Base-by-base conservation (phyloP, 2,888 invertebrate species). In the Drosophila nr. perissopoda region DNA sequence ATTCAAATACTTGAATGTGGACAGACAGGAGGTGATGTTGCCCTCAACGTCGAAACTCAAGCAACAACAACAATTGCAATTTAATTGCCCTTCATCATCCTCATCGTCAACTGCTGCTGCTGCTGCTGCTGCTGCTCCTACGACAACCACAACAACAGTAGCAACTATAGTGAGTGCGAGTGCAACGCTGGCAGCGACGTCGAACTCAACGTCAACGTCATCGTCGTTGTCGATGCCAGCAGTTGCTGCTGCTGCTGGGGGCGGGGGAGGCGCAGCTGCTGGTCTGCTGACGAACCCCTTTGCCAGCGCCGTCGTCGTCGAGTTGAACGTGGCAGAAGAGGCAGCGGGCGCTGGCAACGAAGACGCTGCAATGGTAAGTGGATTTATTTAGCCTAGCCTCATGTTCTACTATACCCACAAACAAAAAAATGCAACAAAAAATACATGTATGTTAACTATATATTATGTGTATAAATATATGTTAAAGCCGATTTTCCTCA, bases 1-100 rank as follows among this genome's bases (percentile, higher is more conserved):
- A 84, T 91, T 91, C 66, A 90, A 92, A 85, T 92, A 92, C 82
- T 87, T 91, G 80, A 91, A 90, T 85, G 83, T 91, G 83, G 87
- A 90, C 77, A 86, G 91, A 78, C 85, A 82, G 61, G 91, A 91
- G 80, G 90, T 91, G 62, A 91, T 91, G 91, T 80, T 91, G 82
- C 91, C 91, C 61, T 91, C 91, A 36, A 92, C 91, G 54, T 82
- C 90, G 53, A 91, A 91, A 85, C 83, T 92, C 73, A 91, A 91
- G 83, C 69, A 68, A 29, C 65, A 67, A 58, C 89, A 82, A 79
- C 87, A 88, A 76, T 80, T 87, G 71, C 85, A 87, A 77, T 84
- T 89, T 83, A 85, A 90, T 90, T 85, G 89, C 78, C 78, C 80
- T 76, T 78, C 82, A 72, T 73, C 80, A 61, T 74, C 76, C 56